phyloP scores from a whole-genome alignment of 2,888 invertebrate species.

The Nephrocerus scutellatus region DNA sequence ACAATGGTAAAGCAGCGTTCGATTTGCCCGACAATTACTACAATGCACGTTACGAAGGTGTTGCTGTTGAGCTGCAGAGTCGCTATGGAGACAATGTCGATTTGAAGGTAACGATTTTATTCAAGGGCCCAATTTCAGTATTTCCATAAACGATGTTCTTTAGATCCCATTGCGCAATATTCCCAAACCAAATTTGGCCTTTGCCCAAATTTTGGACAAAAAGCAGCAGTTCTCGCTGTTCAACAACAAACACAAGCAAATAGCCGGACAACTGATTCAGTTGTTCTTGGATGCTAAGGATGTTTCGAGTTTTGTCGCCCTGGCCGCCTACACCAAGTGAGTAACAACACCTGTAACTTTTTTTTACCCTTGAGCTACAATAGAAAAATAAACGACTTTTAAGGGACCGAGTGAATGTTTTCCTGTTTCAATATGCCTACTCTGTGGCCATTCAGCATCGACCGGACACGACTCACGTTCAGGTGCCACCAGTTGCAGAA shows the following conservation, averaged over 20 bases:
- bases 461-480: slow-evolving; percentile 39
- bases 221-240: slow-evolving; percentile 58
- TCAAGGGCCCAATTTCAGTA: neutral
- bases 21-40: slow-evolving; percentile 42
- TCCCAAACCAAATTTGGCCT: slow-evolving; percentile 19
- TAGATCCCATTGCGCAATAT: slow-evolving; percentile 20
- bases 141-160: neutral
- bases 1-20: slow-evolving; percentile 38
- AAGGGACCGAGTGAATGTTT: slow-evolving; percentile 64
- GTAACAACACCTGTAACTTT: neutral
- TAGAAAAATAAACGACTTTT: slow-evolving; percentile 24
- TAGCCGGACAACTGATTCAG: slow-evolving; percentile 61
- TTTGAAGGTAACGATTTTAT: slow-evolving; percentile 19
- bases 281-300: slow-evolving; percentile 56
- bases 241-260: slow-evolving; percentile 59
- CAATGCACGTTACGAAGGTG: slow-evolving; percentile 34
- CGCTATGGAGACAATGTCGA: slow-evolving; percentile 40
- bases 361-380: neutral
- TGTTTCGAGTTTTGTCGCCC: slow-evolving; percentile 58
- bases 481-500: slow-evolving; percentile 61
- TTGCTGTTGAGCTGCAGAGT: slow-evolving; percentile 32
- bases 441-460: slow-evolving; percentile 63
- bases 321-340: slow-evolving; percentile 52
- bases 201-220: slow-evolving; percentile 9
- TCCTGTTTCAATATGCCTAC: slow-evolving; percentile 66